Conservation (phyloP, 1,140 invertebrate genomes). For the Homarus americanus region DNA sequence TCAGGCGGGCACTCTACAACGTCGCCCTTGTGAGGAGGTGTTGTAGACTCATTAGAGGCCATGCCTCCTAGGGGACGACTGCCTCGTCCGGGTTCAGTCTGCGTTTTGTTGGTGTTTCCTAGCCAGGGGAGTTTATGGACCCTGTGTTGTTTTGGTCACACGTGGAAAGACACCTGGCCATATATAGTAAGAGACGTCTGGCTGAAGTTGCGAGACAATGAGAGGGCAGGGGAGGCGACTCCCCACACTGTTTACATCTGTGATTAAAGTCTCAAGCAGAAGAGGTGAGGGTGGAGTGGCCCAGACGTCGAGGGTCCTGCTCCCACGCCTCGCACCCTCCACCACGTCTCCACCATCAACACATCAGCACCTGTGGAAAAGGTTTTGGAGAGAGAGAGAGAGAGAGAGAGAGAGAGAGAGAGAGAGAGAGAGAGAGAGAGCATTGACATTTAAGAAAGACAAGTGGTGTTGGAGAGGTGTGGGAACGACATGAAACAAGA, state of each 20-base stretch:
- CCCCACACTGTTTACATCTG: not conserved
- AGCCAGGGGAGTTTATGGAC: too few relatives aligned
- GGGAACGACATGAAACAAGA: not conserved
- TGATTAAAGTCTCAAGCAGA: not conserved
- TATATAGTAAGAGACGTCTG: not conserved
- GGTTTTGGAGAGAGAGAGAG: not conserved
- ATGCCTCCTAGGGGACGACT: too few relatives aligned
- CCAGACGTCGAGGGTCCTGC: not conserved
- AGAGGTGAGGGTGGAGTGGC: not conserved
- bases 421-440: not conserved
- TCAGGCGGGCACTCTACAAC: not conserved
- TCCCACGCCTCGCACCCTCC: too few relatives aligned
- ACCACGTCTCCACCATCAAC: too few relatives aligned
- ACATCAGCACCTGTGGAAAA: too few relatives aligned
- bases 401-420: slow-evolving; percentile 31
- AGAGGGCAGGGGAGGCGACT: not conserved
- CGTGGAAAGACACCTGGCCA: too few relatives aligned
- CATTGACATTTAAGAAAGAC: not conserved
- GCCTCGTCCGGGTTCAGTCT: too few relatives aligned
- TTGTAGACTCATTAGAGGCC: not conserved
- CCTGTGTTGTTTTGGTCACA: too few relatives aligned
- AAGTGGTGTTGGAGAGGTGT: not conserved
- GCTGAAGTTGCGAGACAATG: not conserved
- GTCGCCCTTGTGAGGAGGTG: not conserved
- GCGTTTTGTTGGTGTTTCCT: too few relatives aligned